phyloP scores from a whole-genome alignment of 2,888 invertebrate genomes.

The Spisula subtruncata region DNA sequence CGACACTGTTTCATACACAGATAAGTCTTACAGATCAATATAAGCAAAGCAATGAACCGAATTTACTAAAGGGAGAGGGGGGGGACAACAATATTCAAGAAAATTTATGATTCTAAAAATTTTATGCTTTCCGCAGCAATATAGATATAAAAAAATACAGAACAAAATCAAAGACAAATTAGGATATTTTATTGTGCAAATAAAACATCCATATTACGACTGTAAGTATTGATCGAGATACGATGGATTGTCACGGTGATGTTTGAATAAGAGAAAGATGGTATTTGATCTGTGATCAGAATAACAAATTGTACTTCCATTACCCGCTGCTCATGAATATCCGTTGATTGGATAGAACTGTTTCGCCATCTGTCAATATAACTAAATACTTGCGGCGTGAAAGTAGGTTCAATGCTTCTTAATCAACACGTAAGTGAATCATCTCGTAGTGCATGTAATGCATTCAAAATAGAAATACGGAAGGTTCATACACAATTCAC shows the following conservation, averaged over 20 bases:
- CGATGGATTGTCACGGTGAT: constrained; percentile 17
- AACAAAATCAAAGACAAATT: not conserved
- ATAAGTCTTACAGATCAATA: too few relatives aligned
- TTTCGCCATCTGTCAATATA: constrained; percentile 10
- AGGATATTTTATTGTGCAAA: not conserved
- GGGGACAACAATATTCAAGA: too few relatives aligned
- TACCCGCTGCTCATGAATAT: constrained; percentile 27
- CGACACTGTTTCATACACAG: too few relatives aligned
- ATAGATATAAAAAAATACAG: too few relatives aligned
- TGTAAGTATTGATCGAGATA: not conserved
- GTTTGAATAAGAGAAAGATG: constrained; percentile 30
- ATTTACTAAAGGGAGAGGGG: too few relatives aligned
- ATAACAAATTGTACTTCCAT: constrained; percentile 36
- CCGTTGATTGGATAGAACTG: constrained; percentile 16
- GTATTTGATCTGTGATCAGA: constrained; percentile 37
- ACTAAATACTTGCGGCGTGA: not conserved
- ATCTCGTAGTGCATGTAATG: too few relatives aligned
- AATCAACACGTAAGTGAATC: not conserved
- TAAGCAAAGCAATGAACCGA: too few relatives aligned
- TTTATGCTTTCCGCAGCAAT: too few relatives aligned
- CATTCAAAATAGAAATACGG: too few relatives aligned
- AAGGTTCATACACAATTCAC: too few relatives aligned
- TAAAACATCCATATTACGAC: not conserved
- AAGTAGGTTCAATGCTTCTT: not conserved
- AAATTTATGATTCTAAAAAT: too few relatives aligned